Evolutionary conservation across 2,113 vertebrate species (phyloP).

Genomic region (Microcebus griseorufus): DNA sequence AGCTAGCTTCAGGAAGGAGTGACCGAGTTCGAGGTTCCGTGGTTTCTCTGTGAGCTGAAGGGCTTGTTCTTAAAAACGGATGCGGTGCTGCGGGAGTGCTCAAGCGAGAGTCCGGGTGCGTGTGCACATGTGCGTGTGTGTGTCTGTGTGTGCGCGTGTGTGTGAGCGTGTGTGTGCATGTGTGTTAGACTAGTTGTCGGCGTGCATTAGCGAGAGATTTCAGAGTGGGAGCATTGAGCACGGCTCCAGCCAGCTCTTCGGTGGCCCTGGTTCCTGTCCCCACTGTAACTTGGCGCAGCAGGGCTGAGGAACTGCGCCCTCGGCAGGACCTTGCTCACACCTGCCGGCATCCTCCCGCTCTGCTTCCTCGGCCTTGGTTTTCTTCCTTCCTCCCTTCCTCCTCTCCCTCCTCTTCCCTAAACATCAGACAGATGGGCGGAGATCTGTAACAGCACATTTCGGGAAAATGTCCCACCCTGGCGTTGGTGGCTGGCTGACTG

Average conservation of each 20-base stretch:
- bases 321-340: not conserved
- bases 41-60: not conserved
- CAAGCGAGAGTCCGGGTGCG: not conserved
- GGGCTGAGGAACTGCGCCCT: not conserved
- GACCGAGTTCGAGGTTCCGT: not conserved
- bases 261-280: not conserved
- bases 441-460: not conserved
- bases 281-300: not conserved
- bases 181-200: not conserved
- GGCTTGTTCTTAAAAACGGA: not conserved
- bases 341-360: not conserved
- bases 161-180: too few species aligned
- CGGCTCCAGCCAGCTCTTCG: too few species aligned
- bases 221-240: too few species aligned
- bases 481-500: too few species aligned
- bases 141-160: not conserved
- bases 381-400: not conserved
- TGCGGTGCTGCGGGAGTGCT: not conserved
- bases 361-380: fast-evolving
- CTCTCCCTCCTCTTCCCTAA: not conserved
- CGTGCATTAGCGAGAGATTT: too few species aligned
- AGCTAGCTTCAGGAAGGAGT: not conserved
- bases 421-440: not conserved
- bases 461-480: fast-evolving
- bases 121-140: too few species aligned